Conservation (phyloP, 2,888 invertebrate species). For the Chrysolina oricalcia region DNA sequence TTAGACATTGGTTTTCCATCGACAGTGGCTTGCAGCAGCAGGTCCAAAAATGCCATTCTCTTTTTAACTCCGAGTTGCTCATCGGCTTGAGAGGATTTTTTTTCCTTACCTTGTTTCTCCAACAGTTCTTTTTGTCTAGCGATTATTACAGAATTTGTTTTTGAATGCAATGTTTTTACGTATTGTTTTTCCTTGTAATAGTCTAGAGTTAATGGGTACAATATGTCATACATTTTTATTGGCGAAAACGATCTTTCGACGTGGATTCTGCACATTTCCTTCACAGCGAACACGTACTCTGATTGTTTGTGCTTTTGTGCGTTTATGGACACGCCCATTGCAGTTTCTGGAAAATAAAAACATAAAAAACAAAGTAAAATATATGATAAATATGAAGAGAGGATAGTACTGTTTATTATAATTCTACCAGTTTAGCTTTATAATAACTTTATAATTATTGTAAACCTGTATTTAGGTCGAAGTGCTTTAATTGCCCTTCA, state of each 20-base stretch:
- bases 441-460: too few relatives aligned
- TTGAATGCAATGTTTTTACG: slow-evolving; percentile 71
- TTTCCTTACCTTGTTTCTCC: slow-evolving; percentile 25
- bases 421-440: too few relatives aligned
- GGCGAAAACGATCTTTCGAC: slow-evolving; percentile 67
- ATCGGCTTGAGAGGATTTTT: slow-evolving; percentile 26
- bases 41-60: slow-evolving; percentile 80
- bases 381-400: too few relatives aligned
- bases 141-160: slow-evolving; percentile 75
- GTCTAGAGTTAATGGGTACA: slow-evolving; percentile 73
- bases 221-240: slow-evolving; percentile 72
- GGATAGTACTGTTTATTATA: too few relatives aligned
- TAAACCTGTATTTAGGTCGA: too few relatives aligned
- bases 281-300: slow-evolving; percentile 82
- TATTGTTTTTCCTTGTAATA: slow-evolving; percentile 75
- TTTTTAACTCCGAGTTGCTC: slow-evolving; percentile 69
- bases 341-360: slow-evolving; percentile 79
- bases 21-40: slow-evolving; percentile 74
- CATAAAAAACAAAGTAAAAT: too few relatives aligned
- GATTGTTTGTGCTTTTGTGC: slow-evolving; percentile 82
- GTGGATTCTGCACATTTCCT: slow-evolving; percentile 70
- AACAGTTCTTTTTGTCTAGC: slow-evolving; percentile 42
- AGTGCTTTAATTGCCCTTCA: too few relatives aligned
- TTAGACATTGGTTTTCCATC: slow-evolving; percentile 76
- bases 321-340: slow-evolving; percentile 85